These are phyloP conservation scores for Lepidostoma basale DNA, from an alignment of 1,140 invertebrate genomes.

Conservation along the genomic window DNA sequence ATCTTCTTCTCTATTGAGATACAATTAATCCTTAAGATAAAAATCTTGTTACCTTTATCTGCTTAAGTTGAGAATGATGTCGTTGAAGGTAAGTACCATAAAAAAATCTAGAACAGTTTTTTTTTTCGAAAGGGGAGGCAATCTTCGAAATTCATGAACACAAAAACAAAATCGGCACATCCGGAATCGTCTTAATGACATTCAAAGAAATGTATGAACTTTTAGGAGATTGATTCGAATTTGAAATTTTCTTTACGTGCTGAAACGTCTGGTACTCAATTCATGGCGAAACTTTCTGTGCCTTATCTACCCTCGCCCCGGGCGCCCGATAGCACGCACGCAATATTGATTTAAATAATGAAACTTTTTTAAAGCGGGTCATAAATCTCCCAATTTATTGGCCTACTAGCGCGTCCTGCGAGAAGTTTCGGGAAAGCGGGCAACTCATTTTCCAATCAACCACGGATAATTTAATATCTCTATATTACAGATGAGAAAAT, in stretches of 20 bases:
- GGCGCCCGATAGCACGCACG: slow-evolving; percentile 7
- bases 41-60: too few relatives aligned
- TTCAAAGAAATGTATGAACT: slow-evolving; percentile 14
- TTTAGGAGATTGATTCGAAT: slow-evolving; percentile 23
- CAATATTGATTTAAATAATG: slow-evolving; percentile 31
- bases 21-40: too few relatives aligned
- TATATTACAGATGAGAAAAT: background rate
- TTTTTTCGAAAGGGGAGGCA: too few relatives aligned
- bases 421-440: background rate
- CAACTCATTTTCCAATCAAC: slow-evolving; percentile 22
- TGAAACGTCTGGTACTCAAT: slow-evolving; percentile 14
- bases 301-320: slow-evolving; percentile 14
- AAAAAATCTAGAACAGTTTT: too few relatives aligned
- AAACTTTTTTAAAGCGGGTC: slow-evolving; percentile 18
- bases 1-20: too few relatives aligned
- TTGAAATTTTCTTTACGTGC: slow-evolving; percentile 25
- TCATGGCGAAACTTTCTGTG: slow-evolving; percentile 5
- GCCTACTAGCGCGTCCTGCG: background rate
- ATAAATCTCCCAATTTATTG: slow-evolving; percentile 22
- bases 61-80: too few relatives aligned
- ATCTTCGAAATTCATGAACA: too few relatives aligned
- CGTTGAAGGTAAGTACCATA: too few relatives aligned
- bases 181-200: slow-evolving; percentile 8
- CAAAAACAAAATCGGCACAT: slow-evolving; percentile 23
- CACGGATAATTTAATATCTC: slow-evolving; percentile 5